Percentiles rank a stretch among this genome's conserved stretches.
These are phyloP conservation scores for Scomber japonicus DNA, from an alignment of 2,113 vertebrate genomes.

Conservation along the genomic window DNA sequence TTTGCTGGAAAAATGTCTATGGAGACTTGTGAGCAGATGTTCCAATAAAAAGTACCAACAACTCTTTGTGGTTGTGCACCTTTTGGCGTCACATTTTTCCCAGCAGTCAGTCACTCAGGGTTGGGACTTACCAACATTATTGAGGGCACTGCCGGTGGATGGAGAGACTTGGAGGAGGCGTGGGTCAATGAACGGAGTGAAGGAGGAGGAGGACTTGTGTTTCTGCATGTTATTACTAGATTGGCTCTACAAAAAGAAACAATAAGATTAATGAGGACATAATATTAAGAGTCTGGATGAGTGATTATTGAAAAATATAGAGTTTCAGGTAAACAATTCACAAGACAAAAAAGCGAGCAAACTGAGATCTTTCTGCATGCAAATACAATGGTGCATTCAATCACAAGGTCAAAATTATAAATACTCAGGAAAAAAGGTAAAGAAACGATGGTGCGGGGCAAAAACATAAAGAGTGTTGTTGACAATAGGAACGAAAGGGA, in stretches of 20 bases:
- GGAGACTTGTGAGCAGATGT: not conserved
- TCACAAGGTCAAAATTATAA: slow-evolving; percentile 34
- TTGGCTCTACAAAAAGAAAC: slow-evolving; percentile 87
- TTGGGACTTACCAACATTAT: slow-evolving; percentile 92
- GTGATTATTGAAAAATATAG: not conserved
- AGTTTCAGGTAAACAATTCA: not conserved
- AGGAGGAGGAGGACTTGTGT: slow-evolving; percentile 99
- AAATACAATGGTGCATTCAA: slow-evolving; percentile 41
- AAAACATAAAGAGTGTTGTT: slow-evolving; percentile 40
- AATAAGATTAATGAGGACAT: not conserved
- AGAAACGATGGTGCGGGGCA: slow-evolving; percentile 39
- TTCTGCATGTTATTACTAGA: slow-evolving; percentile 99
- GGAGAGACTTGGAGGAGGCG: slow-evolving; percentile 98
- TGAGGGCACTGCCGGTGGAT: slow-evolving; percentile 96
- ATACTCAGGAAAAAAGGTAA: slow-evolving; percentile 35
- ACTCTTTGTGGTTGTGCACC: not conserved
- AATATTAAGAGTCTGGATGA: not conserved
- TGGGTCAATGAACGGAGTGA: slow-evolving; percentile 99
- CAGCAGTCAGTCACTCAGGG: not conserved
- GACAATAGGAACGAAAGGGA: slow-evolving; percentile 41
- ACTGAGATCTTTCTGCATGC: slow-evolving; percentile 45
- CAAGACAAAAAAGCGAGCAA: slow-evolving; percentile 74
- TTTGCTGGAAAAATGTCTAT: not conserved
- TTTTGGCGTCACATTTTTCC: not conserved
- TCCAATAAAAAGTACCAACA: not conserved